These are phyloP conservation scores for Tragelaphus scriptus DNA, from an alignment of 2,113 vertebrate genomes.

Conservation along the genomic window DNA sequence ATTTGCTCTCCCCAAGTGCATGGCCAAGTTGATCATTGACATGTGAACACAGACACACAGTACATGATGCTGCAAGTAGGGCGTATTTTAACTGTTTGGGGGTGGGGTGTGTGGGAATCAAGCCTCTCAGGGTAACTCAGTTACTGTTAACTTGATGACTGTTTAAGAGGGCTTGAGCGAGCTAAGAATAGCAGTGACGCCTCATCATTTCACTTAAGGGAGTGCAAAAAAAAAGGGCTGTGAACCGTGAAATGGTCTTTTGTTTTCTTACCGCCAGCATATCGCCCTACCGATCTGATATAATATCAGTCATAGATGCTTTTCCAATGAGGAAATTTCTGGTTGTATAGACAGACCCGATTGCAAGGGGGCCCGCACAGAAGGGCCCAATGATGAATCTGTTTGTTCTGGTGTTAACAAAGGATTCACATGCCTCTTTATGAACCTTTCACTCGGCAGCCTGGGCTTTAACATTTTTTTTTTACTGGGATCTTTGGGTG, in stretches of 20 bases:
- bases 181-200: neutral
- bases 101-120: neutral
- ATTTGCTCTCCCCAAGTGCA: neutral
- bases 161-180: neutral
- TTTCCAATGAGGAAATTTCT: constrained; percentile 10
- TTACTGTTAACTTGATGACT: neutral
- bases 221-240: neutral
- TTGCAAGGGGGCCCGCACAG: constrained; percentile 26
- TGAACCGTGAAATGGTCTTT: constrained; percentile 47
- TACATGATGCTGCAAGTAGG: neutral
- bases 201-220: neutral
- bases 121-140: neutral
- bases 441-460: constrained; percentile 50
- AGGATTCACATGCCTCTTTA: constrained; percentile 60
- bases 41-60: neutral
- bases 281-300: neutral
- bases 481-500: neutral
- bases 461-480: constrained; percentile 22
- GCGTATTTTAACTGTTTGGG: neutral
- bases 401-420: constrained; percentile 62
- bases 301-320: constrained; percentile 24
- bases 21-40: neutral
- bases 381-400: constrained; percentile 51
- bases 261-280: neutral
- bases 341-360: neutral